Percentiles rank a stretch among this genome's conserved stretches.
phyloP scores from a whole-genome alignment of 2,797 vertebrate species.

The Hoplostethus atlanticus region DNA sequence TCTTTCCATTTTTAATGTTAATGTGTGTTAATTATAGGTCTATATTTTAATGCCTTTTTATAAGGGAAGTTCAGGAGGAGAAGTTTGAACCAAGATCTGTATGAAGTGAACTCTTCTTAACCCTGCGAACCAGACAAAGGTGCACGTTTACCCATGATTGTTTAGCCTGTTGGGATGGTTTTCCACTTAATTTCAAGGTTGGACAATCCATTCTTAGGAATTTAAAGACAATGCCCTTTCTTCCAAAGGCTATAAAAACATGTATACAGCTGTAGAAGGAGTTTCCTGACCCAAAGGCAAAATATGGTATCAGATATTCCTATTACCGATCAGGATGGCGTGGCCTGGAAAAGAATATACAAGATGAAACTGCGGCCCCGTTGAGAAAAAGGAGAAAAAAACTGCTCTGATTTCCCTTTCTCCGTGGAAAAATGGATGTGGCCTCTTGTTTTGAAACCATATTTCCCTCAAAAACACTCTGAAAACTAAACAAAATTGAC shows the following conservation, averaged over 20 bases:
- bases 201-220: slow-evolving; percentile 78
- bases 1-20: background rate
- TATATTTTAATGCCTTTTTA: background rate
- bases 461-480: slow-evolving; percentile 87
- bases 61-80: slow-evolving; percentile 22
- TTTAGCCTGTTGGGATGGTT: slow-evolving; percentile 75
- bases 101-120: slow-evolving; percentile 69
- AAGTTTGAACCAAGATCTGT: slow-evolving; percentile 35
- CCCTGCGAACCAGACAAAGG: slow-evolving; percentile 54
- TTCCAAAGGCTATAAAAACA: slow-evolving; percentile 82
- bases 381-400: slow-evolving; percentile 75
- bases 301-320: slow-evolving; percentile 83
- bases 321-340: slow-evolving; percentile 79
- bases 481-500: slow-evolving; percentile 92
- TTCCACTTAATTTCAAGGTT: slow-evolving; percentile 80
- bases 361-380: slow-evolving; percentile 70
- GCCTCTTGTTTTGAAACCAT: slow-evolving; percentile 84
- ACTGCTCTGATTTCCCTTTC: slow-evolving; percentile 84
- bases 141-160: slow-evolving; percentile 66
- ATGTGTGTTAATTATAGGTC: too few relatives aligned
- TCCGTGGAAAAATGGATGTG: slow-evolving; percentile 83
- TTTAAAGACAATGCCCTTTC: slow-evolving; percentile 84
- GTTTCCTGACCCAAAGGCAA: slow-evolving; percentile 84
- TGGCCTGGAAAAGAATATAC: slow-evolving; percentile 81
- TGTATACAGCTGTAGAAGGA: slow-evolving; percentile 82